Evolutionary conservation across 2,797 vertebrate genomes (phyloP), one percentile per base, ranked within the genome.

Genomic region (Halcyon badia): DNA sequence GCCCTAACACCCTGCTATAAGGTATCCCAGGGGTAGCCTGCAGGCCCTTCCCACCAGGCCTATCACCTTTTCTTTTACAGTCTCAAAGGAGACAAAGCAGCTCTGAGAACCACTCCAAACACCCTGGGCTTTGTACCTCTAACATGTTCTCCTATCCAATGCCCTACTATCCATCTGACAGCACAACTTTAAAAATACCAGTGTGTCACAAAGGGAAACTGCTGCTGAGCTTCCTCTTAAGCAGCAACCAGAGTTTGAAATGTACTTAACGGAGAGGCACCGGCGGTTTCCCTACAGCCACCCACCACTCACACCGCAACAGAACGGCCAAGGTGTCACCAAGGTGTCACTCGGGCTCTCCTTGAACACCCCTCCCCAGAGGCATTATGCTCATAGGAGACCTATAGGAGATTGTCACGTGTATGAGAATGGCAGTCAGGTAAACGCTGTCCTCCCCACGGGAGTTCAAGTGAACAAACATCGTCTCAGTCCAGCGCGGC

Each of bases 1-100:
- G 19, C 93, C 77, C 75, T 89, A 94, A 94, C 58, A 83, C 82
- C 73, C 81, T 83, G 46, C 65, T 58, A 5, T n/a, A 51, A 2
- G 76, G 81, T 78, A 94, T 91, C 85, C 75, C 31, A 10, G 58
- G 8, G 31, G 66, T 42, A 60, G 44, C 77, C 68, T 71, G 68
- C 64, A 83, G 72, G 69, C 65, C 41, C 37, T 64, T 44, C 71
- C 87, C 87, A 83, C 68, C 72, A 78, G 65, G 65, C 41, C 68
- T 22, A 39, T 68, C 75, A 83, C 65, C 83, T 81, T 87, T 48
- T 39, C 20, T 62, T 57, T 86, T 44, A 39, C 30, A 56, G 69
- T 21, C 61, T 61, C 85, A 16, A 15, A 71, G 51, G 65, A 52
- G 69, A 81, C 42, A 73, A 68, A 78, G 61, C 56, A 91, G 81